Base-by-base conservation (phyloP, 1,140 invertebrate genomes). In the Grapholita molesta region DNA sequence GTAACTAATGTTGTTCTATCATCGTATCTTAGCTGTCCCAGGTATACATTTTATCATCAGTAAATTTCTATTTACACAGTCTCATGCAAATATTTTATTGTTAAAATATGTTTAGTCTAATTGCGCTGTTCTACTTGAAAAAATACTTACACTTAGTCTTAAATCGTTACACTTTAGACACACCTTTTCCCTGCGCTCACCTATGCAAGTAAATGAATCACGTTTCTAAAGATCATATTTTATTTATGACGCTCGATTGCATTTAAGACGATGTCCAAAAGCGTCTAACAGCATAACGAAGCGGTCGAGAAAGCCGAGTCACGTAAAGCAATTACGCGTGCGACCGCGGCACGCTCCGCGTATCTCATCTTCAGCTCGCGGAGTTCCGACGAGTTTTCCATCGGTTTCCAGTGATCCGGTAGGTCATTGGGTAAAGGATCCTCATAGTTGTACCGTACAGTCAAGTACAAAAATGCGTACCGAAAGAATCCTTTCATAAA, bases 281-380 rank as follows among this genome's bases (percentile, higher is more conserved):
- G 42, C 18, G 42, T 48, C 42, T 21, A 48, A 48, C 42, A 48
- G 42, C 64, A 69, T 72, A 72, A 65, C 69, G 67, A 64, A 30
- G 48, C 9, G 64, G 24, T 23, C 67, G 68, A 57, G 68, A 72
- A 70, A 70, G 68, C 68, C 21, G 23, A 68, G 73, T 72, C 73
- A 72, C 73, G 70, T 75, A 52, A 61, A 66, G 66, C 66, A 72
- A 72, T 72, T 72, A 72, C 64, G 67, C 38, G 42, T 48, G 42
- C 42, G 21, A 48, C 42, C 42, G 42, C 42, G 18, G 42, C 42
- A 48, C 42, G 42, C 42, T 48, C 8, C 42, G 42, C 42, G 42
- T 48, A 48, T 48, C 42, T 21, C n/a, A 48, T 48, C 42, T 21
- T 48, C 42, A 18, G 4, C 38, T 15, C 15, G 18, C 15, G 15